Conservation (phyloP, 2,797 vertebrate species). For the Falco cherrug region DNA sequence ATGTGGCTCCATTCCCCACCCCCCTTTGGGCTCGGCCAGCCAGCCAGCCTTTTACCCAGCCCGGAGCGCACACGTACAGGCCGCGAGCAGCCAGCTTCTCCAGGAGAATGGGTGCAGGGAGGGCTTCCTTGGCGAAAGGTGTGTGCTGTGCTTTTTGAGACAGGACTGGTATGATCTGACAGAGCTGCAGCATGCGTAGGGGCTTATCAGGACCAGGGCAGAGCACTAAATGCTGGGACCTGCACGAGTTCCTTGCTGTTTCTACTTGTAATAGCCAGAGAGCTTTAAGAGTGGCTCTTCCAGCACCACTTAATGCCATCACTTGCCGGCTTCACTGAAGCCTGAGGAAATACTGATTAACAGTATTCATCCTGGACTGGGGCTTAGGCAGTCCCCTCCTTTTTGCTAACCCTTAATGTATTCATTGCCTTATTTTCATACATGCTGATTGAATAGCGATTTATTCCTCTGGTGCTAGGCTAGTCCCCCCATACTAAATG, state of each 20-base stretch:
- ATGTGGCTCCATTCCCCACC: too few relatives aligned
- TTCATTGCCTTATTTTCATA: conserved; percentile 89
- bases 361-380: neutral
- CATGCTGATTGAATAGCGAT: conserved; percentile 92
- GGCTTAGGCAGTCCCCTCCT: conserved; percentile 39
- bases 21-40: too few relatives aligned
- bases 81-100: neutral
- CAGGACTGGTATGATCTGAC: accelerated
- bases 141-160: neutral
- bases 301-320: neutral
- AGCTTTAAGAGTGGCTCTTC: neutral
- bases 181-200: neutral
- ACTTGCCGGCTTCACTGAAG: neutral
- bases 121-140: neutral
- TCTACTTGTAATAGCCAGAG: neutral
- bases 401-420: conserved; percentile 78
- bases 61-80: neutral
- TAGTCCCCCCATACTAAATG: conserved; percentile 82
- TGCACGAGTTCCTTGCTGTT: neutral
- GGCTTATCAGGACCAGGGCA: neutral
- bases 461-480: conserved; percentile 80
- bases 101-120: neutral
- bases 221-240: neutral
- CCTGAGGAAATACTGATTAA: conserved; percentile 41
- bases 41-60: neutral